These are phyloP conservation scores for Lepidocolaptes lacrymiger DNA, from an alignment of 2,797 vertebrate species.

Conservation along the genomic window DNA sequence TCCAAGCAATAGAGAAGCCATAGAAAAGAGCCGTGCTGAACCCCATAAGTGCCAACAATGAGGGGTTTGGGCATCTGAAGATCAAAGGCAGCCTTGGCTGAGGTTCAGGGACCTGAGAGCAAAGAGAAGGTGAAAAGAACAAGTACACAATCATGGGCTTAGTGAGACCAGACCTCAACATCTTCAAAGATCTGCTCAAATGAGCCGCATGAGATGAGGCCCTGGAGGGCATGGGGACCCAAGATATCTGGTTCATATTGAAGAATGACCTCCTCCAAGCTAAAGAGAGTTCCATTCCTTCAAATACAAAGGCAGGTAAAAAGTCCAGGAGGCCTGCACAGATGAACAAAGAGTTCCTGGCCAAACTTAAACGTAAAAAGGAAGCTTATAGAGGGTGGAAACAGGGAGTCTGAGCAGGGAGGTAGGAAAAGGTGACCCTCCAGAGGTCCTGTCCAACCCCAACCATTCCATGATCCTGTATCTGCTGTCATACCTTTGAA, in stretches of 20 bases:
- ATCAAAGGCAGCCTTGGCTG: not conserved
- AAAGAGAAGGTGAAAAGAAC: not conserved
- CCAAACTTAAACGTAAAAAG: not conserved
- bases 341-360: not conserved
- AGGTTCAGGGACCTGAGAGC: not conserved
- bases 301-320: not conserved
- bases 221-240: not conserved
- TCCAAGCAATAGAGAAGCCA: not conserved
- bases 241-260: not conserved
- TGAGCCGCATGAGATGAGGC: fast-evolving
- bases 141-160: not conserved
- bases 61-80: not conserved
- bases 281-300: not conserved
- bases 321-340: not conserved
- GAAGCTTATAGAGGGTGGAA: not conserved
- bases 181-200: not conserved
- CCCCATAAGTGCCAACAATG: fast-evolving
- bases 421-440: not conserved
- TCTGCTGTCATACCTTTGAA: not conserved
- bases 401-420: not conserved
- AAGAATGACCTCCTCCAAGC: not conserved
- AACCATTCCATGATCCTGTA: not conserved
- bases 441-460: not conserved
- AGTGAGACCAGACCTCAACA: not conserved
- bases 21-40: not conserved